Conservation (phyloP, 2,113 vertebrate species). For the Casuarius casuarius region DNA sequence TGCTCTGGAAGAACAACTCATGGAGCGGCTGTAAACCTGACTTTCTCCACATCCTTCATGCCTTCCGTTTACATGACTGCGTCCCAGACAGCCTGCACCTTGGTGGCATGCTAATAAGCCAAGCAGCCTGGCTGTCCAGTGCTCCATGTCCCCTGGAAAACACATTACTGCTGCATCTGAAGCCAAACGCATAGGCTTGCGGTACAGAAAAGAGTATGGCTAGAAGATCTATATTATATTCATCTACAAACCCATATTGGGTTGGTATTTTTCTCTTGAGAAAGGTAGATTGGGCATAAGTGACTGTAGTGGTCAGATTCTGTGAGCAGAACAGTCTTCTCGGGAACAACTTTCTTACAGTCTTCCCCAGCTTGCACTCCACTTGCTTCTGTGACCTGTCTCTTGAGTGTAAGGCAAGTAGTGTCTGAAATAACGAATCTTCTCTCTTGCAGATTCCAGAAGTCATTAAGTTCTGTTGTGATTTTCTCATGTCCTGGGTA, state of each 20-base stretch:
- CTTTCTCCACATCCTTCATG: background rate
- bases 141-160: background rate
- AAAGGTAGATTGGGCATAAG: background rate
- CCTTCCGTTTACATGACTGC: background rate
- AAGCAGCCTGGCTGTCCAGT: background rate
- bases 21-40: background rate
- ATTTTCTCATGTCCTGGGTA: constrained; percentile 96
- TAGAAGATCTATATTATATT: background rate
- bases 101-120: background rate
- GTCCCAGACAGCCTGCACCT: background rate
- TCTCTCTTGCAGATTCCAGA: constrained; percentile 85
- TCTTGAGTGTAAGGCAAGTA: background rate
- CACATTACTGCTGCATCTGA: background rate
- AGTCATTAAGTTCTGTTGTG: constrained; percentile 94
- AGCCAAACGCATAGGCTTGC: background rate
- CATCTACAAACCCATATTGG: background rate
- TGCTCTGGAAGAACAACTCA: background rate
- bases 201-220: background rate
- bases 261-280: background rate
- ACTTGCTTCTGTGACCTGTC: background rate
- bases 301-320: background rate
- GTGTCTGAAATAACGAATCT: background rate
- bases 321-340: background rate
- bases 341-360: background rate
- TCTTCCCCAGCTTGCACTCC: background rate